Conservation (phyloP, 2,797 vertebrate species). For the Selene dorsalis region DNA sequence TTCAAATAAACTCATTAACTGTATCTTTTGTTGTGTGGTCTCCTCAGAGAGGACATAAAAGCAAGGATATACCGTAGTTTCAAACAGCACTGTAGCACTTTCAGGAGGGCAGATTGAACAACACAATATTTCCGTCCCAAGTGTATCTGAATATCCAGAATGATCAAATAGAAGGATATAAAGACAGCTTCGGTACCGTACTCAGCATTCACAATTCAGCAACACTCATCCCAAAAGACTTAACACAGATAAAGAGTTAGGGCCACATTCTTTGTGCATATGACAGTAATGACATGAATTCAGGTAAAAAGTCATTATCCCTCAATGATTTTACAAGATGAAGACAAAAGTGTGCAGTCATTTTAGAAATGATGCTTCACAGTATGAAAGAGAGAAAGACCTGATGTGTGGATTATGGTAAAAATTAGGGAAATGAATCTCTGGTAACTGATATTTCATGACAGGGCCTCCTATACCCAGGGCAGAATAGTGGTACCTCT, state of each 20-base stretch:
- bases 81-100: slow-evolving; percentile 29
- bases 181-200: slow-evolving; percentile 10
- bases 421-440: too few species aligned
- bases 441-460: not conserved
- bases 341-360: not conserved
- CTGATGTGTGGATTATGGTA: not conserved
- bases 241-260: not conserved
- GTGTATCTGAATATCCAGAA: slow-evolving; percentile 37
- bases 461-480: too few species aligned
- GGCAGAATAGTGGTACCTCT: not conserved
- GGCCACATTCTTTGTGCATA: slow-evolving; percentile 9
- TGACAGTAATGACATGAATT: slow-evolving; percentile 27
- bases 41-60: slow-evolving; percentile 46
- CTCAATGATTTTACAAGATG: slow-evolving; percentile 28
- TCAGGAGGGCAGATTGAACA: slow-evolving; percentile 29
- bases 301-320: slow-evolving; percentile 27
- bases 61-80: slow-evolving; percentile 26
- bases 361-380: not conserved
- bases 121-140: slow-evolving; percentile 31
- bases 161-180: slow-evolving; percentile 19
- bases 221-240: slow-evolving; percentile 15
- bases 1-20: slow-evolving; percentile 70
- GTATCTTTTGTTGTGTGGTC: slow-evolving; percentile 47
- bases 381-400: not conserved
- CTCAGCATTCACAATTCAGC: slow-evolving; percentile 28